Base-by-base conservation (phyloP, 2,797 vertebrate genomes). In the Naso thynnoides region DNA sequence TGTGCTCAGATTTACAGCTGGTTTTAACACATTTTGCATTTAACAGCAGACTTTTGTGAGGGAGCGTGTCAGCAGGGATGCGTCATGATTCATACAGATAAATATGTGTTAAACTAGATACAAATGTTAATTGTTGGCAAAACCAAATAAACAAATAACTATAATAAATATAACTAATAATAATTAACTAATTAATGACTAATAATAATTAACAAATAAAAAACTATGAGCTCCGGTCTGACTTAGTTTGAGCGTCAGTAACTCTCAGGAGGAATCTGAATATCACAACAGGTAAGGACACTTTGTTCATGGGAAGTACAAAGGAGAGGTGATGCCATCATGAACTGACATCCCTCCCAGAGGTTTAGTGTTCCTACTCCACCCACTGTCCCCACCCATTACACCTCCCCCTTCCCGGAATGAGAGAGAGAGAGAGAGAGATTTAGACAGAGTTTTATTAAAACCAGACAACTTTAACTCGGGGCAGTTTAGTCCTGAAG, bases 351-450 rank as follows among this genome's bases (percentile, higher is more conserved):
- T 61, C 57, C 59, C 50, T 61, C 39, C 33, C 39, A 42, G 41
- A 69, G 68, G 63, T 79, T 55, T 65, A 54, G 58, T 57, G 52
- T 72, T 74, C 19, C 44, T 23, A 63, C 87, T 79, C 88, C 87
- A 54, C 88, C 85, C 88, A 81, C 50, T 45, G 59, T 78, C 86
- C 85, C 85, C 90, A 81, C 91, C 90, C 83, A 76, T 64, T 36
- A 36, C 27, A 65, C 15, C 27, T 67, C 66, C 78, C 82, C 65
- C 70, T 76, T 45, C n/a, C 39, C 16, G 24, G 6, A 39, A 0
- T 45, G 19, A 68, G 29, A 73, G 24, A 68, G 70, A 41, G 8
- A 41, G 50, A 55, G 61, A 70, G 31, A 73, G 36, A 60, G 29
- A 67, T 13, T 4, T 9, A 26, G 45, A 72, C 38, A 38, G 29